Base-by-base conservation (phyloP, 2,797 vertebrate genomes). In the Parauchenoglanis ngamensis region DNA sequence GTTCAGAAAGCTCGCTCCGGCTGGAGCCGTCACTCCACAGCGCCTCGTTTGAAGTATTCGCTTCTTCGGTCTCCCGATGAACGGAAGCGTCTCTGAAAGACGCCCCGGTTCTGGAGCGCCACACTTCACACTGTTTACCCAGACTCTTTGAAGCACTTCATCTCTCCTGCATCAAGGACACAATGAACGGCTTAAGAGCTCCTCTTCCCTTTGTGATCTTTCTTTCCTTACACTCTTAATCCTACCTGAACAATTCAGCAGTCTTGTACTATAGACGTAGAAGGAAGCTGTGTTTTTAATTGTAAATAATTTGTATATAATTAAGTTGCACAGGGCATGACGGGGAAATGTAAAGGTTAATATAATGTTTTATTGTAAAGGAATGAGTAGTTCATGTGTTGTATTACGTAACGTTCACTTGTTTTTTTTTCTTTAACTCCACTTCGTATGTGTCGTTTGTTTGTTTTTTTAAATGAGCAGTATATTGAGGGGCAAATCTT, bases 21-120 rank as follows among this genome's bases (percentile, higher is more conserved):
- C 89, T 73, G 84, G 83, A 89, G 92, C 90, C 85, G 89, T 90
- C 93, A 90, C 91, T 92, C 94, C 88, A 90, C 85, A 92, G 91
- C 40, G 65, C 85, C 85, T 93, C 89, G 91, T 87, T 94, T 93
- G 90, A 95, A 94, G 94, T 93, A 91, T 93, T 93, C 92, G 91
- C 93, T 89, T 91, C 93, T 89, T 63, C 85, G 83, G 87, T 90
- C 93, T 92, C 90, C 90, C 76, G 90, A 92, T 90, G 88, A 93
- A 93, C 88, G 87, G 89, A 92, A 89, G 89, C 72, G 85, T 90
- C 54, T 85, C 87, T 93, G 91, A 89, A 91, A 93, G 89, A 92
- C 85, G 67, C 88, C 85, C 91, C 89, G 57, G 89, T 87, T 89
- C 92, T 92, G 89, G 91, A 94, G 92, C 92, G 72, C 88, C 87